Base-by-base conservation (phyloP, 2,888 invertebrate genomes). In the Sialis fuliginosa region DNA sequence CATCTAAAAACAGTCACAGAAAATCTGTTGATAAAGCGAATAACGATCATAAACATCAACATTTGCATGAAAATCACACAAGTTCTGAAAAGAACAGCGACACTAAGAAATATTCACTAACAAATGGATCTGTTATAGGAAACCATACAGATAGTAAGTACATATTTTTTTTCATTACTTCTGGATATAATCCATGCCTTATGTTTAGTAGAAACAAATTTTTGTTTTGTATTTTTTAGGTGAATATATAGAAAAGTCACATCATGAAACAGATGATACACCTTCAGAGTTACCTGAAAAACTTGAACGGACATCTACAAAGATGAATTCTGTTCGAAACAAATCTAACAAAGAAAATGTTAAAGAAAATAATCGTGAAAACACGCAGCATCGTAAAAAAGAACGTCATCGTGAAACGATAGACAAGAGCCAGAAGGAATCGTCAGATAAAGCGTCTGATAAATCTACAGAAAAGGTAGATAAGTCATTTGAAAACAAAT, bases 11-110 rank as follows among this genome's bases (percentile, higher is more conserved):
- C 58, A 68, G 67, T 60, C 71, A 72, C 59, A 71, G 70, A 62
- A 74, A 73, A 57, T 69, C 68, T 34, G 56, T 68, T 47, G 70
- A 71, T 49, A 70, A 70, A 57, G 63, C 64, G 49, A 67, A 68
- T 48, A 66, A 64, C 49, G 49, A 52, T 37, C 60, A 37, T 7
- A 31, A 33, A 46, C 46, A 12, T 33, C 5, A 30, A 49, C 40
- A 31, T 33, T 8, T n/a, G 39, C 35, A 12, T 41, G 30, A 12
- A 56, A 60, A 60, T 52, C 62, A 55, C 54, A 48, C 54, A 47
- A 50, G 60, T 61, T 48, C 54, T 39, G 48, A 13, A 39, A 48
- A 39, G 12, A 42, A 30, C 50, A 52, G 37, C 41, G 62, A 55
- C 54, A 62, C 64, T 50, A 65, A 64, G 52, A 64, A 59, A 53